These are phyloP conservation scores for Hippopotamyrus pictus DNA, from an alignment of 2,797 vertebrate species.

Conservation along the genomic window DNA sequence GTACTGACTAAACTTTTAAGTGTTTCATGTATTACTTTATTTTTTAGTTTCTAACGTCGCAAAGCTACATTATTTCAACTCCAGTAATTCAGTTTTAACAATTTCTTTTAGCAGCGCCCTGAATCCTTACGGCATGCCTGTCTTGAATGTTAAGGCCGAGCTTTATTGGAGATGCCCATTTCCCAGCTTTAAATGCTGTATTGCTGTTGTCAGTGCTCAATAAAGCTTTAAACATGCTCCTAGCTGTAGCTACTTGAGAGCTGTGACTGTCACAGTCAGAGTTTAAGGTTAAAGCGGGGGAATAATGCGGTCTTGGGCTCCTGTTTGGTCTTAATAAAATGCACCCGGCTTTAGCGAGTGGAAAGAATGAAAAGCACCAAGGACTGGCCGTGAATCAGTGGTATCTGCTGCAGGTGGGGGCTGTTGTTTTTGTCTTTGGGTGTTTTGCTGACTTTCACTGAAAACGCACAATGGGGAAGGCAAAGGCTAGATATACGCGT, in stretches of 20 bases:
- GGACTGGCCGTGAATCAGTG: not conserved
- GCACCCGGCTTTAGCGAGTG: not conserved
- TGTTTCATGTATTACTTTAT: not conserved
- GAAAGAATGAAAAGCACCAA: not conserved
- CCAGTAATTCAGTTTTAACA: not conserved
- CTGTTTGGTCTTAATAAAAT: not conserved
- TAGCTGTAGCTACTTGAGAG: not conserved
- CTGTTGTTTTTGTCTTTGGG: not conserved
- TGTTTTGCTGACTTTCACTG: slow-evolving; percentile 4
- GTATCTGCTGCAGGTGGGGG: not conserved
- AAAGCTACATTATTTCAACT: not conserved
- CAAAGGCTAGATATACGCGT: not conserved
- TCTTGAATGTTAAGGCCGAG: not conserved
- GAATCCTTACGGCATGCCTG: not conserved
- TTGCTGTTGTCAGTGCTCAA: not conserved
- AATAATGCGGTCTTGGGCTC: not conserved
- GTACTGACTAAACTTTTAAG: not conserved
- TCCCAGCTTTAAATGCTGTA: not conserved
- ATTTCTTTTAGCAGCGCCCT: not conserved
- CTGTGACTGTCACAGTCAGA: not conserved
- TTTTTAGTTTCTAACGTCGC: not conserved
- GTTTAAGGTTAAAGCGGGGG: not conserved
- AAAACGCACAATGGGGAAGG: not conserved
- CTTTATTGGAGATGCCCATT: not conserved
- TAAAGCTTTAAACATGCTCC: not conserved